Evolutionary conservation across 64 coral and sea anemone species (phyloP).

Genomic region (Pachyseris speciosa): DNA sequence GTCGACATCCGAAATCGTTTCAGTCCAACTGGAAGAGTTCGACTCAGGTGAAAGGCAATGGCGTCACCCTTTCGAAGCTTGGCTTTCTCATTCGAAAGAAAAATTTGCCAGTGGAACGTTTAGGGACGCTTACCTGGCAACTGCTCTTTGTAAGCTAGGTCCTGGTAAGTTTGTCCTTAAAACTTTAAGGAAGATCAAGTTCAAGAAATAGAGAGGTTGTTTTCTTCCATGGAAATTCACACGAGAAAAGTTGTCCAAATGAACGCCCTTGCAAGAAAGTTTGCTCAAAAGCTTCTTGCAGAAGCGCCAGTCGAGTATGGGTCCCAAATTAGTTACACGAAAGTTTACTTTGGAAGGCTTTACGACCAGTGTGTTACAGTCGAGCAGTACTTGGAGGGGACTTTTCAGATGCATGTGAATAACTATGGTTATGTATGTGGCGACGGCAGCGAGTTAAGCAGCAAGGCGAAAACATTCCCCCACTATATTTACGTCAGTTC

Average conservation of each 20-base stretch:
- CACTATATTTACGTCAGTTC: constrained; percentile 66
- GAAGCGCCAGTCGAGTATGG: constrained; percentile 46
- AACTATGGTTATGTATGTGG: constrained; percentile 66
- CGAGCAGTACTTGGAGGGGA: constrained; percentile 60
- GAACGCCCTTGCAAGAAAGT: constrained; percentile 62
- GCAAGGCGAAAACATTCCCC: constrained; percentile 54
- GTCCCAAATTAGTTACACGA: constrained; percentile 35
- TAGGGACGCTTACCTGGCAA: constrained; percentile 51
- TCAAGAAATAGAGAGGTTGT: constrained; percentile 42
- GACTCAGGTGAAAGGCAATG: constrained; percentile 31
- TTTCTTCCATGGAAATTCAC: constrained; percentile 24
- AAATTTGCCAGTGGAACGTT: constrained; percentile 63
- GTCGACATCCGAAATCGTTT: constrained; percentile 29
- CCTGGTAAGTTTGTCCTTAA: constrained; percentile 61
- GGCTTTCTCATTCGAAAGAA: constrained; percentile 9
- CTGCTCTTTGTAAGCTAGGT: neutral
- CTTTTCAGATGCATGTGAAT: constrained; percentile 69
- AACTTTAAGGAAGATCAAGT: constrained; percentile 61
- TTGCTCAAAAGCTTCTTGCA: constrained; percentile 22
- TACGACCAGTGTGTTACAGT: constrained; percentile 50
- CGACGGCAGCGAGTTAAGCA: constrained; percentile 36
- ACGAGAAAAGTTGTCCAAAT: constrained; percentile 77
- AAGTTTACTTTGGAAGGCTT: too few relatives aligned
- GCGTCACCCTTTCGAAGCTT: constrained; percentile 51
- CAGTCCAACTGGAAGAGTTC: constrained; percentile 64